Conservation (phyloP, 1,140 invertebrate species). For the Antheraea mylitta region DNA sequence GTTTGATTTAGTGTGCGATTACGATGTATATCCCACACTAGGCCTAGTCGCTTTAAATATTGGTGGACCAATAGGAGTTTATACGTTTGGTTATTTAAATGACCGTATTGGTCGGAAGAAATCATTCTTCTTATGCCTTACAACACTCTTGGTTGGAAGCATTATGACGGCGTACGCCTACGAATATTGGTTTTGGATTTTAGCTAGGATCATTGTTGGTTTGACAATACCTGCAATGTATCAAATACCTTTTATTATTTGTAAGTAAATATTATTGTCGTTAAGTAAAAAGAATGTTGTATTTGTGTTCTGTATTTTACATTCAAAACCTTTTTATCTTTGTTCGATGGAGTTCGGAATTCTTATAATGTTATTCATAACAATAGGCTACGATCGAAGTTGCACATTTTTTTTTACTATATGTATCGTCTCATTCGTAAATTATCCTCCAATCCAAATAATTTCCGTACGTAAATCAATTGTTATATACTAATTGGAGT, state of each 20-base stretch:
- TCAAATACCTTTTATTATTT: constrained; percentile 96
- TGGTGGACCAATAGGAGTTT: constrained; percentile 92
- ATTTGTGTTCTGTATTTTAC: too few relatives aligned
- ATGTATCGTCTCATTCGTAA: too few relatives aligned
- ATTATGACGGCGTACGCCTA: constrained; percentile 86
- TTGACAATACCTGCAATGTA: constrained; percentile 95
- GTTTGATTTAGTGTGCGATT: constrained; percentile 92
- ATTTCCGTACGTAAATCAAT: too few relatives aligned
- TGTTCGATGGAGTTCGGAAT: too few relatives aligned
- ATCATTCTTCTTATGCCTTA: constrained; percentile 90
- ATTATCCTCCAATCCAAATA: too few relatives aligned
- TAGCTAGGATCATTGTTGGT: constrained; percentile 88
- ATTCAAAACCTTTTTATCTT: too few relatives aligned
- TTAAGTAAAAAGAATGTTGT: not conserved
- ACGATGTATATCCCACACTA: constrained; percentile 90
- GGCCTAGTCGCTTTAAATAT: constrained; percentile 90
- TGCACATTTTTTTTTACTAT: too few relatives aligned
- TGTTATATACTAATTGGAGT: too few relatives aligned
- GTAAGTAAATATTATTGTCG: constrained; percentile 79
- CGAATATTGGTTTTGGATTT: constrained; percentile 90
- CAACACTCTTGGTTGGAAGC: constrained; percentile 87
- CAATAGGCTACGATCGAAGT: too few relatives aligned
- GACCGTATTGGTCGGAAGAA: constrained; percentile 90
- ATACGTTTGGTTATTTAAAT: constrained; percentile 90
- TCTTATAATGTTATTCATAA: too few relatives aligned